These are phyloP conservation scores for Bellardia pandia DNA, from an alignment of 2,888 invertebrate genomes.

Conservation along the genomic window DNA sequence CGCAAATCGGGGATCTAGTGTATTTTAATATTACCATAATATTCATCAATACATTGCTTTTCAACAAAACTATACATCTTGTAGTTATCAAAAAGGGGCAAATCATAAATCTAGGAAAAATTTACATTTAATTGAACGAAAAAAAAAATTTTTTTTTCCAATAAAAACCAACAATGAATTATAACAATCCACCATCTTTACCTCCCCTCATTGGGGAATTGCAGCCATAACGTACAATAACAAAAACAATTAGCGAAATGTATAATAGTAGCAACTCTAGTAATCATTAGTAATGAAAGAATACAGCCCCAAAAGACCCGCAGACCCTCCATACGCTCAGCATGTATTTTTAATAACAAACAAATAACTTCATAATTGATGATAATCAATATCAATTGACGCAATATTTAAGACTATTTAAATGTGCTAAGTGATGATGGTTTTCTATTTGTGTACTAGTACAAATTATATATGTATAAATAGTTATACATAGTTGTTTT, in stretches of 20 bases:
- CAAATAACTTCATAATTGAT: constrained; percentile 69
- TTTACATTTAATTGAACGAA: neutral
- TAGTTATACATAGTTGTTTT: no score
- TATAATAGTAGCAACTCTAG: neutral
- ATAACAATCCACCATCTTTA: neutral
- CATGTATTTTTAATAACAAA: constrained; percentile 34
- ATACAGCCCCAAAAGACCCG: neutral
- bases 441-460: neutral
- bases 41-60: no score
- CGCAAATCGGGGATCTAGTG: no score
- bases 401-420: constrained; percentile 70
- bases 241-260: constrained; percentile 6
- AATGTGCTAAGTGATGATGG: constrained; percentile 59
- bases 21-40: no score
- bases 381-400: constrained; percentile 73
- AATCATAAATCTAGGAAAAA: neutral
- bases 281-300: constrained; percentile 14
- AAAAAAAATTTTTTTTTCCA: neutral
- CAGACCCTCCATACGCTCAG: neutral
- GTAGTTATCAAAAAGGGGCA: neutral
- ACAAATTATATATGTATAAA: no score
- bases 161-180: neutral
- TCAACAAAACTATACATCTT: no score
- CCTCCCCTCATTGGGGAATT: neutral
- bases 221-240: neutral